Evolutionary conservation across 1,140 invertebrate species (phyloP).

Genomic region (Drosophila varians): DNA sequence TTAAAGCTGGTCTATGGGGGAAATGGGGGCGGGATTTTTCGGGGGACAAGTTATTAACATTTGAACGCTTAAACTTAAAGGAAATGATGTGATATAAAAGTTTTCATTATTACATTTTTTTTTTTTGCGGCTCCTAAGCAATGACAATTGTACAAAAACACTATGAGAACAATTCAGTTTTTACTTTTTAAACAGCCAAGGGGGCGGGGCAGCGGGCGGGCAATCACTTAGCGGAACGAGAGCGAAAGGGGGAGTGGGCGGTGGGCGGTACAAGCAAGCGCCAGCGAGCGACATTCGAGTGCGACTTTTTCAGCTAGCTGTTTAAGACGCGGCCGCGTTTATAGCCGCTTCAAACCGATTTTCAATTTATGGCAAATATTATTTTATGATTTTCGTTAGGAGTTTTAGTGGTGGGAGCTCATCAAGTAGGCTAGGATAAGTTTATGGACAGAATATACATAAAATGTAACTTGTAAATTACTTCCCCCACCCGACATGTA

Average conservation of each 20-base stretch:
- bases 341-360: constrained; percentile 27
- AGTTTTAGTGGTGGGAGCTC: constrained; percentile 9
- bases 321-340: constrained; percentile 44
- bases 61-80: constrained; percentile 55
- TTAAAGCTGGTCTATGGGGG: constrained; percentile 44
- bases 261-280: constrained; percentile 46
- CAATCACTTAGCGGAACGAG: constrained; percentile 31
- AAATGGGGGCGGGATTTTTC: background rate
- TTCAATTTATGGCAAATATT: constrained; percentile 26
- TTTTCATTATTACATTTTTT: constrained; percentile 2
- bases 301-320: constrained; percentile 30
- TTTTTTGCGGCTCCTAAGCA: constrained; percentile 60
- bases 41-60: constrained; percentile 39
- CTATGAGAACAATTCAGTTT: constrained; percentile 51
- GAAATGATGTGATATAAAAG: background rate
- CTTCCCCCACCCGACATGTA: too few relatives aligned
- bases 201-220: constrained; percentile 24
- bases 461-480: background rate
- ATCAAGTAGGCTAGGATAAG: constrained; percentile 16
- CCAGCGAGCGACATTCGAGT: constrained; percentile 52
- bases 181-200: constrained; percentile 42
- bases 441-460: background rate
- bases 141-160: constrained; percentile 74
- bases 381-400: constrained; percentile 15
- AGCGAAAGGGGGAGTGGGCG: constrained; percentile 37